Evolutionary conservation across 2,113 vertebrate species (phyloP).

Genomic region (Ariopsis seemanni): DNA sequence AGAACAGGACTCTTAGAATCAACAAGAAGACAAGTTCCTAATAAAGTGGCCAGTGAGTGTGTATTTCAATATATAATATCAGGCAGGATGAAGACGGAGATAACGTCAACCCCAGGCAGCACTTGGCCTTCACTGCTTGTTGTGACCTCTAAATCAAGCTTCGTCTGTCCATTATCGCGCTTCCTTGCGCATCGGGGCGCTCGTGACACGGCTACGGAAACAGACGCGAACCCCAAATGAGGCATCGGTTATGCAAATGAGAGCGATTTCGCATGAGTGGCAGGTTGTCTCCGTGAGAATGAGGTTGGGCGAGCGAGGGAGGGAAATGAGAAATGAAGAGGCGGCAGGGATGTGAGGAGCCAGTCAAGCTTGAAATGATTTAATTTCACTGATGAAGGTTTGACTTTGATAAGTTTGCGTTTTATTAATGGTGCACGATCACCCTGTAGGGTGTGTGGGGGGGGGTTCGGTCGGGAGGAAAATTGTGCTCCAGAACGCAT

Average conservation of each 20-base stretch:
- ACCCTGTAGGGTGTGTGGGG: conserved; percentile 37
- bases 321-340: conserved; percentile 62
- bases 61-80: neutral
- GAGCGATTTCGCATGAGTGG: conserved; percentile 64
- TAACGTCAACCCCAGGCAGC: conserved; percentile 11
- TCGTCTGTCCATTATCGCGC: conserved; percentile 58
- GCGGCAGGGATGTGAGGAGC: conserved; percentile 53
- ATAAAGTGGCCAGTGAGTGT: too few relatives aligned
- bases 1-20: too few relatives aligned
- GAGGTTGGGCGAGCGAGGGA: conserved; percentile 64
- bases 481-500: conserved; percentile 15
- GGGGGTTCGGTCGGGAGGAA: conserved; percentile 56
- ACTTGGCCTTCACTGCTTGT: conserved; percentile 29
- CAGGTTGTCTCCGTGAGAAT: conserved; percentile 56
- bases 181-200: conserved; percentile 42
- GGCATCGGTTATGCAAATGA: conserved; percentile 69
- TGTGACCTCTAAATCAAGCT: conserved; percentile 54
- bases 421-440: conserved; percentile 66
- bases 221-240: conserved; percentile 49
- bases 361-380: conserved; percentile 78
- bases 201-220: conserved; percentile 51
- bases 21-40: too few relatives aligned
- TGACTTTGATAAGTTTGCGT: conserved; percentile 78
- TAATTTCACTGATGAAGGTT: conserved; percentile 72
- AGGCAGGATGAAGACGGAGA: conserved; percentile 20